These are phyloP conservation scores for Corythoichthys intestinalis DNA, from an alignment of 2,113 vertebrate species.

Conservation along the genomic window DNA sequence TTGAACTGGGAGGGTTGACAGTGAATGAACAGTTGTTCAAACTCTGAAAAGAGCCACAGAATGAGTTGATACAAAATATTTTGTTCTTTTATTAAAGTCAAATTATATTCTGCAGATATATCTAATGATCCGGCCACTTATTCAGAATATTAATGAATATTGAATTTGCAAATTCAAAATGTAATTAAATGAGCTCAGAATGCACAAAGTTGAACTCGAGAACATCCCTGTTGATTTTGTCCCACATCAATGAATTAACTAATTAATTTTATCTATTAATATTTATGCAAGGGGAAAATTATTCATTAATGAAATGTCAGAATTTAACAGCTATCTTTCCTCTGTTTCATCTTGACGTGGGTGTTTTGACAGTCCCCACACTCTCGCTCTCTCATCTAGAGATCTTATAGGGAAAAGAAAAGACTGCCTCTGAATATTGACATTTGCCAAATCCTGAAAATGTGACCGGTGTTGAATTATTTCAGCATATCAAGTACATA, in stretches of 20 bases:
- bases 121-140: background rate
- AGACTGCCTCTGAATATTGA: constrained; percentile 69
- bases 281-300: constrained; percentile 70
- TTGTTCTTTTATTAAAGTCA: background rate
- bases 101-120: background rate
- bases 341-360: constrained; percentile 66
- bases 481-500: constrained; percentile 52
- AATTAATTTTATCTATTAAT: constrained; percentile 76
- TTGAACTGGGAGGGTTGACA: no score
- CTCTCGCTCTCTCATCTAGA: constrained; percentile 50
- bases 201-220: constrained; percentile 39
- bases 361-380: constrained; percentile 68
- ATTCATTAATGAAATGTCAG: constrained; percentile 75
- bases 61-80: background rate
- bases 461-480: constrained; percentile 56
- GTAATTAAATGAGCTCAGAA: constrained; percentile 58
- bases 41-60: background rate
- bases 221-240: constrained; percentile 68
- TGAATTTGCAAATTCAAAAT: constrained; percentile 39
- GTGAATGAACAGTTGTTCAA: no score
- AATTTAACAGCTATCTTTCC: constrained; percentile 64
- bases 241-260: constrained; percentile 71
- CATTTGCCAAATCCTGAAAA: constrained; percentile 58
- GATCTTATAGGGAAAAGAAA: constrained; percentile 61
- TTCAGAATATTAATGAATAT: constrained; percentile 22